These are phyloP conservation scores for Hypanus sabinus DNA, from an alignment of 2,113 vertebrate species.

Conservation along the genomic window DNA sequence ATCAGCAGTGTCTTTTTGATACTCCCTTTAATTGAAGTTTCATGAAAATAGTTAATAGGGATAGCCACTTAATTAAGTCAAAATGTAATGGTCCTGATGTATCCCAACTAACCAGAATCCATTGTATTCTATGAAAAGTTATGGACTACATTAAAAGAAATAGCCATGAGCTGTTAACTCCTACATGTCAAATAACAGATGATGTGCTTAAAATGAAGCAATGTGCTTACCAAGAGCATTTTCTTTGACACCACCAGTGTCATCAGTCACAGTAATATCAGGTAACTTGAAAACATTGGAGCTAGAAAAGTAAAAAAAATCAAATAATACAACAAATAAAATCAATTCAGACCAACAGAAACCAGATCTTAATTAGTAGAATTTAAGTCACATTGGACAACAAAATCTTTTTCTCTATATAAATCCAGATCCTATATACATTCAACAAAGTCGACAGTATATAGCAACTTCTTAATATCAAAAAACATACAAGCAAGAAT, in stretches of 20 bases:
- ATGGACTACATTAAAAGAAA: not conserved
- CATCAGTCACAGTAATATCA: slow-evolving; percentile 52
- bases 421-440: not conserved
- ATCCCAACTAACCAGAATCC: too few species aligned
- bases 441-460: not conserved
- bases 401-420: not conserved
- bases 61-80: too few species aligned
- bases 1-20: too few species aligned
- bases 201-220: not conserved
- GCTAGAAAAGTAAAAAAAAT: slow-evolving; percentile 44
- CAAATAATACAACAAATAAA: not conserved
- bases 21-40: too few species aligned
- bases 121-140: not conserved
- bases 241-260: slow-evolving; percentile 48
- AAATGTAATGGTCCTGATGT: too few species aligned
- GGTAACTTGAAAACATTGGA: slow-evolving; percentile 54
- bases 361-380: not conserved
- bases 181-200: not conserved
- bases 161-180: not conserved
- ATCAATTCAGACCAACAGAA: not conserved
- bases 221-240: slow-evolving; percentile 57
- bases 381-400: not conserved
- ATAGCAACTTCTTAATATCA: too few species aligned
- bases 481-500: too few species aligned
- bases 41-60: too few species aligned